phyloP scores from a whole-genome alignment of 2,113 vertebrate species.

The Hippoglossus stenolepis region DNA sequence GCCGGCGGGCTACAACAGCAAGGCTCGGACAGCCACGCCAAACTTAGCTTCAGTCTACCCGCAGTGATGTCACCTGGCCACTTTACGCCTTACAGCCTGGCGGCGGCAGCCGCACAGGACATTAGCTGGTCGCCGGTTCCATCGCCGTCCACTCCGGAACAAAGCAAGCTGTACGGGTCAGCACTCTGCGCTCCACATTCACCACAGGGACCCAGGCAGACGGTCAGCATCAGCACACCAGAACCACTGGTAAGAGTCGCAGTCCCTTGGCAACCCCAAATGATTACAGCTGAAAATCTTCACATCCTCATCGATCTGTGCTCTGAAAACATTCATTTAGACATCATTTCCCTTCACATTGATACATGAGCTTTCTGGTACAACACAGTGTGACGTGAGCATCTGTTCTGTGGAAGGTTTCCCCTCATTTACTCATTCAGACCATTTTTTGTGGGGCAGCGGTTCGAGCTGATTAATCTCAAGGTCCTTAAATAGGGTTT shows the following conservation, averaged over 20 bases:
- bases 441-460: too few relatives aligned
- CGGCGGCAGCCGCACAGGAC: conserved; percentile 64
- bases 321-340: neutral
- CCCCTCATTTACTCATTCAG: conserved; percentile 19
- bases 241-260: conserved; percentile 60
- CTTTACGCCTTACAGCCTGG: conserved; percentile 76
- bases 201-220: conserved; percentile 64
- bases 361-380: conserved; percentile 33
- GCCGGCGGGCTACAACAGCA: conserved; percentile 45
- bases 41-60: conserved; percentile 81
- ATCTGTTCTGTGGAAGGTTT: conserved; percentile 8
- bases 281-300: neutral
- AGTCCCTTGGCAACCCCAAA: neutral
- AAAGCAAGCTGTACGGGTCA: conserved; percentile 29
- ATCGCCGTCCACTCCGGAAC: conserved; percentile 72
- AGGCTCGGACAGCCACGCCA: conserved; percentile 61
- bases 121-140: conserved; percentile 32
- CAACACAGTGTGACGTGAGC: neutral
- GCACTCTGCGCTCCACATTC: conserved; percentile 65
- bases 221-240: conserved; percentile 34
- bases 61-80: conserved; percentile 76
- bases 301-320: neutral
- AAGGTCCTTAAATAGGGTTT: too few relatives aligned
- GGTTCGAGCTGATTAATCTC: conserved; percentile 22
- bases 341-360: conserved; percentile 21